Evolutionary conservation across 2,888 invertebrate genomes (phyloP), one percentile per base, ranked within the genome.

Genomic region (Pseudococcus viburni): DNA sequence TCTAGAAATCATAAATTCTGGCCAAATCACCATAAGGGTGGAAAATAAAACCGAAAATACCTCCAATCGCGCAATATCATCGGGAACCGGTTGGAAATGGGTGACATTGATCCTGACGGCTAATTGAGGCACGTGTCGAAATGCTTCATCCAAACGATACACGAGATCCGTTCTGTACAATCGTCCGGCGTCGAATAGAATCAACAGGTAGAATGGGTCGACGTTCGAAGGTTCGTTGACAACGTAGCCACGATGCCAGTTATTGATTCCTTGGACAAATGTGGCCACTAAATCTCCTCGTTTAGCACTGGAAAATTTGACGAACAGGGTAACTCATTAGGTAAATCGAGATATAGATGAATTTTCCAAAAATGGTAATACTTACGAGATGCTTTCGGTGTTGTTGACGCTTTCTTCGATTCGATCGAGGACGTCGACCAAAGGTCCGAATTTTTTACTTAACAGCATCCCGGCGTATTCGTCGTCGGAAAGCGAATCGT

Each of bases 391-490:
- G 8, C 7, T n/a, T 59, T 59, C 68, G 26, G 11, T 12, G n/a
- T 15, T 42, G 8, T 42, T 19, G 7, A 15, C 68, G 4, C 33
- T 12, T 33, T 73, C 12, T 3, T 80, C 80, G n/a, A 80, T 17
- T 9, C 42, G n/a, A 42, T 80, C 80, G 17, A 80, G 39, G 11
- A 19, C 7, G 17, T 80, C 80, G 42, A 80, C 26, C 46, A n/a
- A 7, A n/a, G 2, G 42, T 80, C 42, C 9, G n/a, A 42, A 42
- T 42, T 42, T 42, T 42, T 80, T 80, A 42, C 80, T 42, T 4
- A 80, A n/a, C 80, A 80, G 2, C 80, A 80, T 80, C 12, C 80
- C 80, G 46, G 42, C 0, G 80, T 80, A 80, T 46, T 80, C 80
- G 42, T 42, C 19, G 42, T 80, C 42, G 42, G 9, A n/a, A 5